phyloP scores from a whole-genome alignment of 2,113 vertebrate genomes.

The Perca schrenkii region DNA sequence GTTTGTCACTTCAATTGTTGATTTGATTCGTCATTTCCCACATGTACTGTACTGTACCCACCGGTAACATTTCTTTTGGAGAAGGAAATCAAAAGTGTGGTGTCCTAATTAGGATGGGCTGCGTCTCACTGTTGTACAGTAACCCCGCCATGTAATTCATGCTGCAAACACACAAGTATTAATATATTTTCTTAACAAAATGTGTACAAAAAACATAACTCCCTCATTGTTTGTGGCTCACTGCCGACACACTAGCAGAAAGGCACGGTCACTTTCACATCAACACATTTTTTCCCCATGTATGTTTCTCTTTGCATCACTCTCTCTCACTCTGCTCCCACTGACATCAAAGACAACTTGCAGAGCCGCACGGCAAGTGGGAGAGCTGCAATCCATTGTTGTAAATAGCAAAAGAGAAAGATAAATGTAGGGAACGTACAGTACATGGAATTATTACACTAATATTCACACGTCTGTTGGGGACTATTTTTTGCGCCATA shows the following conservation, averaged over 20 bases:
- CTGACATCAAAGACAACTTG: constrained; percentile 19
- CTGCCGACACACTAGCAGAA: not conserved
- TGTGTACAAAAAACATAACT: not conserved
- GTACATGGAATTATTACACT: constrained; percentile 21
- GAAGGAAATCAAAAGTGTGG: not conserved
- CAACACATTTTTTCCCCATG: constrained; percentile 23
- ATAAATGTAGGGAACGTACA: constrained; percentile 32
- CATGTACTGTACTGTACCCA: too few relatives aligned
- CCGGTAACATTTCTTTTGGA: not conserved
- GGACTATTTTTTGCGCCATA: not conserved
- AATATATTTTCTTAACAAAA: not conserved
- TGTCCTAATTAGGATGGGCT: not conserved
- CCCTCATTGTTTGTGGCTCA: not conserved
- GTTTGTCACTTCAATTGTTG: too few relatives aligned
- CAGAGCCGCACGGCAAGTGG: not conserved
- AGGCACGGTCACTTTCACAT: constrained; percentile 32
- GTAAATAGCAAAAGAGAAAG: constrained; percentile 27
- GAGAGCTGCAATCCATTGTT: constrained; percentile 32
- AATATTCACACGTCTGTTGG: constrained; percentile 26
- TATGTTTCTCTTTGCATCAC: constrained; percentile 8
- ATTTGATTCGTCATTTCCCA: not conserved
- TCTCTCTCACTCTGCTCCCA: constrained; percentile 21
- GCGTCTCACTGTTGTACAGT: too few relatives aligned
- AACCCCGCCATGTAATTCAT: not conserved
- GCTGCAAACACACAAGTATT: not conserved